Conservation (phyloP, 1,140 invertebrate species). For the Triops cancriformis region DNA sequence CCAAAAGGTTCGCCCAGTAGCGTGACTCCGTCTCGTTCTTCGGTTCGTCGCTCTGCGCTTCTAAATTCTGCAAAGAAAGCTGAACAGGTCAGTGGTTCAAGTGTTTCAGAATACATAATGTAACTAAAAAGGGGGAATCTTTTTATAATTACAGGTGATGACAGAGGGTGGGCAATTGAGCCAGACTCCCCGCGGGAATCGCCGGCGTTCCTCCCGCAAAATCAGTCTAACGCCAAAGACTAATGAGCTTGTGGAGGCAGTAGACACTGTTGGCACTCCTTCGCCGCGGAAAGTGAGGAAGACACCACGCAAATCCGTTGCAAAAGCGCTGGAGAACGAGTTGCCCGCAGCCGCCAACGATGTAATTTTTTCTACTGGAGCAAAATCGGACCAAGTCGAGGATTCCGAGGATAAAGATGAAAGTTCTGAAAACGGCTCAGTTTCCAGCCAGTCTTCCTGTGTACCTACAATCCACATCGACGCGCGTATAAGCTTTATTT, state of each 20-base stretch:
- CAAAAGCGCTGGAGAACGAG: neutral
- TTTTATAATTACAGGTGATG: too few species aligned
- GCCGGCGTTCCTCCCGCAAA: neutral
- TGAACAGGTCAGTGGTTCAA: neutral
- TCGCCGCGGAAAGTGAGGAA: neutral
- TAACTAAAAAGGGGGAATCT: too few species aligned
- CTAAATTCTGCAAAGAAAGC: constrained; percentile 14
- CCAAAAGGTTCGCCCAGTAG: neutral
- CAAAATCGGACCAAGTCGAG: neutral
- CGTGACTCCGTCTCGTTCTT: neutral
- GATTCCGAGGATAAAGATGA: neutral
- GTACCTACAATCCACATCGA: neutral
- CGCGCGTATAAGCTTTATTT: neutral
- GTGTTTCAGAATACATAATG: too few species aligned
- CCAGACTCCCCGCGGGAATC: neutral
- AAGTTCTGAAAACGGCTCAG: neutral
- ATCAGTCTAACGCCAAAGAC: neutral
- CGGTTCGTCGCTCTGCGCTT: neutral
- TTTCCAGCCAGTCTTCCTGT: neutral
- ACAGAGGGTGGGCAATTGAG: neutral
- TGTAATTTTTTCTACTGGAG: neutral
- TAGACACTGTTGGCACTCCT: neutral
- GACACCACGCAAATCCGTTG: neutral
- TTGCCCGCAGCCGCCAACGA: neutral
- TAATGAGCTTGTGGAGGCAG: neutral